Conservation (phyloP, 1,140 invertebrate species). For the Brachionus paranguensis region DNA sequence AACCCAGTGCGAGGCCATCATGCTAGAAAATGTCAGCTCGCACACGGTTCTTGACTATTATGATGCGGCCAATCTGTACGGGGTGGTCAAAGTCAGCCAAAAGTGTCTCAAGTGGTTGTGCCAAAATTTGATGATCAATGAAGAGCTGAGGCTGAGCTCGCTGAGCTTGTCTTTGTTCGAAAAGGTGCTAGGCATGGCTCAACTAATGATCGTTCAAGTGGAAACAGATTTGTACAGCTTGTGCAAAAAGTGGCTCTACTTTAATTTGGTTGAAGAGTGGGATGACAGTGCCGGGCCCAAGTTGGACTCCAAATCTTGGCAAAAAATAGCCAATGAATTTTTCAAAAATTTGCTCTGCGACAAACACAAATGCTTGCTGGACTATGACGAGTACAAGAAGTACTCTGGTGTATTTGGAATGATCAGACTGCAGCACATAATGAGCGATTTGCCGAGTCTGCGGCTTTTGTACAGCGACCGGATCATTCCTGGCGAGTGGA, state of each 20-base stretch:
- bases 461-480: slow-evolving; percentile 1
- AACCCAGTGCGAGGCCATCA: slow-evolving; percentile 68
- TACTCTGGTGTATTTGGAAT: background rate
- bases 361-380: background rate
- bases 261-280: slow-evolving; percentile 51
- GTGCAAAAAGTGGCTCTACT: slow-evolving; percentile 64
- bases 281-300: background rate
- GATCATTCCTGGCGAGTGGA: slow-evolving; percentile 11
- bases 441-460: slow-evolving; percentile 12
- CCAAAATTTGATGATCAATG: slow-evolving; percentile 63
- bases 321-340: slow-evolving; percentile 31
- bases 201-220: slow-evolving; percentile 71
- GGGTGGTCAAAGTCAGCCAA: slow-evolving; percentile 62
- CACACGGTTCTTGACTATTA: slow-evolving; percentile 67
- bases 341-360: slow-evolving; percentile 13
- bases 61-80: slow-evolving; percentile 65
- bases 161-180: slow-evolving; percentile 56
- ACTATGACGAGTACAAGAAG: background rate
- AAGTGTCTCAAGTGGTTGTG: slow-evolving; percentile 66
- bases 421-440: background rate
- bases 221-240: slow-evolving; percentile 73
- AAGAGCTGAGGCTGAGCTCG: slow-evolving; percentile 54
- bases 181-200: slow-evolving; percentile 62
- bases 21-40: slow-evolving; percentile 66
- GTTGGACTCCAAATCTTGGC: background rate